phyloP scores from a whole-genome alignment of 2,888 invertebrate genomes.

The Malthinus seriepunctatus region DNA sequence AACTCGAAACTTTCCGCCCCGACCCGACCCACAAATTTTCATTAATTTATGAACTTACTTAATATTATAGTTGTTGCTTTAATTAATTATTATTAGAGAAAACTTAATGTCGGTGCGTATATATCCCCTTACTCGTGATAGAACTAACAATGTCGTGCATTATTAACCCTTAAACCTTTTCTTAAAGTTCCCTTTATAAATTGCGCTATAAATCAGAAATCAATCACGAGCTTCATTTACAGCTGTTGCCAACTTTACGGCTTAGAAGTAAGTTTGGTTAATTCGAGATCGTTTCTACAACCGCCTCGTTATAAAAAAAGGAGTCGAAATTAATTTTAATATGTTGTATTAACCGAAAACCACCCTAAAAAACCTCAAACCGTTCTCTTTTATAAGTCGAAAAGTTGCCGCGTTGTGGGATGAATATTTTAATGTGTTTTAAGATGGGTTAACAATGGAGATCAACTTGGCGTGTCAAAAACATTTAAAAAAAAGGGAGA shows the following conservation, averaged over 20 bases:
- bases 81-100: not conserved
- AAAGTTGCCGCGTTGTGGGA: not conserved
- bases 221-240: constrained; percentile 34
- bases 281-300: constrained; percentile 25
- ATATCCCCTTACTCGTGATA: constrained; percentile 21
- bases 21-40: too few relatives aligned
- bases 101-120: too few relatives aligned
- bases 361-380: not conserved
- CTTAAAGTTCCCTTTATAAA: constrained; percentile 25
- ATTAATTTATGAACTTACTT: too few relatives aligned
- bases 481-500: too few relatives aligned
- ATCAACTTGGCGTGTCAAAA: too few relatives aligned
- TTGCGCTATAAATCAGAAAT: constrained; percentile 38
- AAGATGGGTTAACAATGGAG: not conserved
- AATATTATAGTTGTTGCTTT: not conserved
- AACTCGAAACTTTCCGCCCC: not conserved
- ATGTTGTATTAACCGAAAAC: not conserved
- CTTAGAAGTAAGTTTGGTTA: constrained; percentile 29
- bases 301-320: constrained; percentile 19
- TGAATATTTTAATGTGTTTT: not conserved
- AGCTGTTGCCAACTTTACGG: constrained; percentile 34
- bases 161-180: constrained; percentile 24
- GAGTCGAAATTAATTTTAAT: not conserved
- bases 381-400: not conserved
- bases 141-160: constrained; percentile 22